phyloP scores from a whole-genome alignment of 2,113 vertebrate species.

The Callionymus lyra region DNA sequence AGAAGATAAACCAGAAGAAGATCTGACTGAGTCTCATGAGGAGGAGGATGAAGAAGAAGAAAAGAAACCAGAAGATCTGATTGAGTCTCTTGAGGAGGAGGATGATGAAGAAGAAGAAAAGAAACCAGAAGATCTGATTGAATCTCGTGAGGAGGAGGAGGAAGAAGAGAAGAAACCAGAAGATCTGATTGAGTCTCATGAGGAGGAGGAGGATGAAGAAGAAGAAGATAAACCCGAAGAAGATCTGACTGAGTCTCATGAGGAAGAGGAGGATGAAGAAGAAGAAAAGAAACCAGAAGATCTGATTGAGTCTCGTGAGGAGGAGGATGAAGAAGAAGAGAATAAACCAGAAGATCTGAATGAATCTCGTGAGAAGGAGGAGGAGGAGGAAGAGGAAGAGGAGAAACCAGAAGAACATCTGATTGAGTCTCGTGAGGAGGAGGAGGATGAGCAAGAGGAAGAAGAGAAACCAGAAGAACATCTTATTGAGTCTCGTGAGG shows the following conservation, averaged over 20 bases:
- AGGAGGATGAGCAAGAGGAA: background rate
- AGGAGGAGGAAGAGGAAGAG: background rate
- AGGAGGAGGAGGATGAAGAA: slow-evolving; percentile 1
- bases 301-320: background rate
- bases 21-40: slow-evolving; percentile 3
- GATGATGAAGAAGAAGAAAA: background rate
- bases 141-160: background rate
- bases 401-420: background rate
- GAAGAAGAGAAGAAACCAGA: background rate
- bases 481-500: background rate
- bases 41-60: slow-evolving; percentile 1
- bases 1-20: slow-evolving; percentile 3
- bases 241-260: background rate
- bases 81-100: background rate
- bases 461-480: background rate
- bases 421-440: background rate
- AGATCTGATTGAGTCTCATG: background rate
- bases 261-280: background rate
- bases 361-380: background rate
- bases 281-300: background rate
- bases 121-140: background rate
- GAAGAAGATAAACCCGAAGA: background rate
- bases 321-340: slow-evolving; percentile 1
- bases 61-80: background rate
- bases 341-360: background rate